Percentiles rank a stretch among this genome's conserved stretches.
These are phyloP conservation scores for Pelodiscus sinensis DNA, from an alignment of 2,113 vertebrate genomes.

Conservation along the genomic window DNA sequence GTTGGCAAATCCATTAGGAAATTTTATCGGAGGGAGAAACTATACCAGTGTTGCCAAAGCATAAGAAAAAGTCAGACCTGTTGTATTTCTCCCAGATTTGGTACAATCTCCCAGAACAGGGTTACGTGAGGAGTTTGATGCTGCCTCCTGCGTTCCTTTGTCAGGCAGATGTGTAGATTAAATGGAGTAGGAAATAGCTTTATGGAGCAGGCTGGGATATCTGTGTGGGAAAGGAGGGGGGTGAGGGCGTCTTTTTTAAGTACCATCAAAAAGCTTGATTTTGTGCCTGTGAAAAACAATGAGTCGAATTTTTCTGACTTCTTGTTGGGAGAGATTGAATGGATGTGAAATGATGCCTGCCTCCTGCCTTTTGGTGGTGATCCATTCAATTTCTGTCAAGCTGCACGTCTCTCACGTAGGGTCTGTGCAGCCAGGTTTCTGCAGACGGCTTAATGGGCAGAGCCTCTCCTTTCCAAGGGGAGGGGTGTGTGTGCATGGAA, in stretches of 20 bases:
- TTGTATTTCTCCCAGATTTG: neutral
- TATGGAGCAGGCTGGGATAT: conserved; percentile 31
- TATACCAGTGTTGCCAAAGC: neutral
- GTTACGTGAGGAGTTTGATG: neutral
- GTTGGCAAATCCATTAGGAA: neutral
- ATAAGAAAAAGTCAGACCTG: neutral
- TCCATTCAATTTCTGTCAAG: conserved; percentile 56
- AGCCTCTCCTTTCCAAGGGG: conserved; percentile 10
- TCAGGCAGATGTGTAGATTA: neutral
- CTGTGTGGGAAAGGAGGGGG: conserved; percentile 11
- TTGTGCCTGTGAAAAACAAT: neutral
- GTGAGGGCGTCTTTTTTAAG: conserved; percentile 12
- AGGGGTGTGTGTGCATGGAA: neutral
- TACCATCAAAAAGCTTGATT: neutral
- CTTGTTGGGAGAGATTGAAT: neutral
- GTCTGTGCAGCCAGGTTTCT: conserved; percentile 54
- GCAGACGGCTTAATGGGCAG: conserved; percentile 40
- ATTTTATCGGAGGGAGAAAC: neutral
- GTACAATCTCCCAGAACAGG: neutral
- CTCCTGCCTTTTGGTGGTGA: conserved; percentile 13
- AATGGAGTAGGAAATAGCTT: neutral
- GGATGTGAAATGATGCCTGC: neutral
- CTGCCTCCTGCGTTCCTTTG: neutral
- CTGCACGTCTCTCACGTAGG: conserved; percentile 76
- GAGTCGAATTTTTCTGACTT: neutral